Percentiles rank a stretch among this genome's conserved stretches.
Conservation (phyloP, 2,797 vertebrate genomes). For the Dromococcyx pavoninus region DNA sequence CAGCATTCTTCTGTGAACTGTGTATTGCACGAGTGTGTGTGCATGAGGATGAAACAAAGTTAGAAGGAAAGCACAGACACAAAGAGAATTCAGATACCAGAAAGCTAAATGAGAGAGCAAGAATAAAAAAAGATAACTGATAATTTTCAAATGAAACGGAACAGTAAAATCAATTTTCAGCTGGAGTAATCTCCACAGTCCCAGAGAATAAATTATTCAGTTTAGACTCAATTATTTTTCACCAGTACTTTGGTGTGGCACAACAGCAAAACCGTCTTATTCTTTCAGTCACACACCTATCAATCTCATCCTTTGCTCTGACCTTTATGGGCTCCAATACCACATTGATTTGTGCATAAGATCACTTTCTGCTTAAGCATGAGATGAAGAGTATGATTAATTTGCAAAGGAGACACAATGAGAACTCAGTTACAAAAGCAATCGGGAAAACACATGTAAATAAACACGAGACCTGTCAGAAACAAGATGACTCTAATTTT, state of each 20-base stretch:
- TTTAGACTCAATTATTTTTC: neutral
- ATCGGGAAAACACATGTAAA: neutral
- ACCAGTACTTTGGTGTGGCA: neutral
- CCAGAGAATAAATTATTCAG: neutral
- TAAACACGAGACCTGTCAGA: neutral
- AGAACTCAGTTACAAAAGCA: neutral
- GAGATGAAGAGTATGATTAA: neutral
- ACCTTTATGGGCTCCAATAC: neutral
- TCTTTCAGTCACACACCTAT: neutral
- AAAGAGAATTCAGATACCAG: neutral
- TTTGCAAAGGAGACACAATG: neutral
- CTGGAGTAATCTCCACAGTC: neutral
- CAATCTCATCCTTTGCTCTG: neutral
- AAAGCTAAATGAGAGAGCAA: neutral
- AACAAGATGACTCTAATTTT: neutral
- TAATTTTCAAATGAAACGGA: neutral
- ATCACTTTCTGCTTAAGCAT: neutral
- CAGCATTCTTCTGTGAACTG: neutral
- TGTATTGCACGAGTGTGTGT: fast-evolving
- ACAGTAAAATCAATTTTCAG: neutral
- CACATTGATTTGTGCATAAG: neutral
- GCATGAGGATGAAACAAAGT: neutral
- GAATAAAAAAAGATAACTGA: neutral
- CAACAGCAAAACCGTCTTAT: neutral
- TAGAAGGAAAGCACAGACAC: neutral